Evolutionary conservation across 1,140 invertebrate species (phyloP).

Genomic region (Conus ventricosus): DNA sequence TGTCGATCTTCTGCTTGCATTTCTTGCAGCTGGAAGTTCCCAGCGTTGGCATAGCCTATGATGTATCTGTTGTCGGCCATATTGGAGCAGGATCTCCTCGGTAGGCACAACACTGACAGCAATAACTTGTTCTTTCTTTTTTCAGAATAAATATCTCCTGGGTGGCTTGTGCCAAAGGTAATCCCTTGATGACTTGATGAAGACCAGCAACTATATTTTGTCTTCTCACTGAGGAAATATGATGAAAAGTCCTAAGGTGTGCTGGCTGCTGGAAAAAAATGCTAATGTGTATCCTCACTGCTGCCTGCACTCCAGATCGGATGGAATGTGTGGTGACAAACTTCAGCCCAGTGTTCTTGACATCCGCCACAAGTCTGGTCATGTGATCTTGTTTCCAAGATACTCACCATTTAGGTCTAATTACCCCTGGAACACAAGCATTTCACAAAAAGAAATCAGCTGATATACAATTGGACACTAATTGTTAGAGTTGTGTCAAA

Average conservation of each 20-base stretch:
- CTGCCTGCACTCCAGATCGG: neutral
- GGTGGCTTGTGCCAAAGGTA: neutral
- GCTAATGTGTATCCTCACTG: neutral
- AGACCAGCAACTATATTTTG: neutral
- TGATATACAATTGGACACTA: too few relatives aligned
- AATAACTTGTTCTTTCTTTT: too few relatives aligned
- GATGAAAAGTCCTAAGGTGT: neutral
- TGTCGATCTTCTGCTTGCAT: slow-evolving; percentile 87
- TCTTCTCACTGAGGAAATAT: neutral
- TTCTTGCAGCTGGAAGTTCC: slow-evolving; percentile 89
- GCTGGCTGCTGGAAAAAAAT: neutral
- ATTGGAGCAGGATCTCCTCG: neutral
- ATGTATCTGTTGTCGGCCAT: slow-evolving; percentile 74
- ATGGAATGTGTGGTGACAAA: neutral
- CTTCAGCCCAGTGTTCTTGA: neutral
- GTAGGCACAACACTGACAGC: neutral
- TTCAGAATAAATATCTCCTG: neutral
- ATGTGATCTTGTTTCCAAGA: neutral
- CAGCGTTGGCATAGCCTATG: slow-evolving; percentile 86
- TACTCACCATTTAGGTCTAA: too few relatives aligned
- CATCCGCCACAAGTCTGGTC: neutral
- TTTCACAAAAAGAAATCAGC: too few relatives aligned
- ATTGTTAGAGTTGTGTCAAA: too few relatives aligned
- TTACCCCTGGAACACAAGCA: too few relatives aligned
- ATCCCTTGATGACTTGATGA: neutral